Conservation (phyloP, 2,113 vertebrate genomes). For the Colius striatus region DNA sequence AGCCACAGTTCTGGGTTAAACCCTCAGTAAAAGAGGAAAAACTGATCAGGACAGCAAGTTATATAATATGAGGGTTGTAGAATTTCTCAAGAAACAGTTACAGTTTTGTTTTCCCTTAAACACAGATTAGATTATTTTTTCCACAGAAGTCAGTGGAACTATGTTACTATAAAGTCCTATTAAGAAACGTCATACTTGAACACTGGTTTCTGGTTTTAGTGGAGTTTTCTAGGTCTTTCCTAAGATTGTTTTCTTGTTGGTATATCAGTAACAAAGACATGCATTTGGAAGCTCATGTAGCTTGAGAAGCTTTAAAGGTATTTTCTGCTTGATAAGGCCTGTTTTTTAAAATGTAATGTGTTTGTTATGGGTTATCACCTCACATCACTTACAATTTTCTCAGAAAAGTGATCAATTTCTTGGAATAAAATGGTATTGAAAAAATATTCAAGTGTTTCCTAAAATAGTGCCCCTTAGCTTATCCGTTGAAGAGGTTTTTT, state of each 20-base stretch:
- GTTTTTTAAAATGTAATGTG: background rate
- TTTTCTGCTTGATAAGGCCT: background rate
- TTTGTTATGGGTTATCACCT: constrained; percentile 23
- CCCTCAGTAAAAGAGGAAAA: background rate
- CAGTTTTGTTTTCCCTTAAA: background rate
- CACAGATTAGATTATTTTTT: background rate
- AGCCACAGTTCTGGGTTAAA: background rate
- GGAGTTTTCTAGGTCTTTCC: background rate
- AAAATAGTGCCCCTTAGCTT: constrained; percentile 2
- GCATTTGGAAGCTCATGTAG: background rate
- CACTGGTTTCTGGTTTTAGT: background rate
- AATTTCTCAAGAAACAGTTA: background rate
- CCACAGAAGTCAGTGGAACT: background rate
- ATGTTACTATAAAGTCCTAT: background rate
- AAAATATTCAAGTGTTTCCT: constrained; percentile 18
- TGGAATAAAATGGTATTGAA: background rate
- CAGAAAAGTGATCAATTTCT: background rate
- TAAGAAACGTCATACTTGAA: background rate
- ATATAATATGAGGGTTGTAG: background rate
- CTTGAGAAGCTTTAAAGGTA: background rate
- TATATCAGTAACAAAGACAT: background rate
- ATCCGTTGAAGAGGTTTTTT: background rate
- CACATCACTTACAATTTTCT: background rate
- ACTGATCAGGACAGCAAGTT: background rate
- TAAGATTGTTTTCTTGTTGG: background rate